Conservation (phyloP, 30 jellyfish, hydroid and myxozoan species). For the Morbakka virulenta region DNA sequence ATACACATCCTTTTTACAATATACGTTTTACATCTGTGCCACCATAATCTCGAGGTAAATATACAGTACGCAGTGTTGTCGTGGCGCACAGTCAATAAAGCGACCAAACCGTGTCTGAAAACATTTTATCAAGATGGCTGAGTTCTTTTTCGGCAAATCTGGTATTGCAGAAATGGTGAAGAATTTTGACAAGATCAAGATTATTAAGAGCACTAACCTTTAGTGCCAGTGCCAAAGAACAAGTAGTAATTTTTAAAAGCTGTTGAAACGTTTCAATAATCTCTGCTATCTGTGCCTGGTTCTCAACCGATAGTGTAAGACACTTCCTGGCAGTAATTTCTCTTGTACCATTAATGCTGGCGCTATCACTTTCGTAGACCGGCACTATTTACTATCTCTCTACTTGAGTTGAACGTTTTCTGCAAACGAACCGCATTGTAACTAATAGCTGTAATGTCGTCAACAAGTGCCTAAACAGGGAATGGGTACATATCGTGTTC, state of each 20-base stretch:
- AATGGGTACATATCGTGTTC: too few relatives aligned
- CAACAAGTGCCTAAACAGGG: conserved; percentile 16
- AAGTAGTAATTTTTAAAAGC: conserved; percentile 8
- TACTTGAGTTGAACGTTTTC: conserved; percentile 2
- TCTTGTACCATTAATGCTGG: too few relatives aligned
- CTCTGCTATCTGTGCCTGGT: conserved; percentile 28
- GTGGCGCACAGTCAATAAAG: neutral
- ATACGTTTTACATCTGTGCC: too few relatives aligned
- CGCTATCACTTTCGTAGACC: too few relatives aligned
- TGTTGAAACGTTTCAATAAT: too few relatives aligned
- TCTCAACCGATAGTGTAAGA: conserved; percentile 9
- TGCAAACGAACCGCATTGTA: neutral
- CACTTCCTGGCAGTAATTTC: too few relatives aligned
- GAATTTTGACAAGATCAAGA: conserved; percentile 22
- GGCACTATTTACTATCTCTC: neutral
- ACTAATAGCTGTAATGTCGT: conserved; percentile 1
- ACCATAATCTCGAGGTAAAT: too few relatives aligned
- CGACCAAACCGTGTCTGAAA: conserved; percentile 2
- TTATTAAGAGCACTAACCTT: conserved; percentile 15
- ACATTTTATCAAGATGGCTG: neutral
- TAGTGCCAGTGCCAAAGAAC: neutral
- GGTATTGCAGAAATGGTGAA: conserved; percentile 13
- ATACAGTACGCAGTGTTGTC: too few relatives aligned
- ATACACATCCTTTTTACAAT: conserved; percentile 23
- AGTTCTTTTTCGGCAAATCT: conserved; percentile 11